Conservation (phyloP, 1,140 invertebrate genomes). For the Holcopasites calliopsidis region DNA sequence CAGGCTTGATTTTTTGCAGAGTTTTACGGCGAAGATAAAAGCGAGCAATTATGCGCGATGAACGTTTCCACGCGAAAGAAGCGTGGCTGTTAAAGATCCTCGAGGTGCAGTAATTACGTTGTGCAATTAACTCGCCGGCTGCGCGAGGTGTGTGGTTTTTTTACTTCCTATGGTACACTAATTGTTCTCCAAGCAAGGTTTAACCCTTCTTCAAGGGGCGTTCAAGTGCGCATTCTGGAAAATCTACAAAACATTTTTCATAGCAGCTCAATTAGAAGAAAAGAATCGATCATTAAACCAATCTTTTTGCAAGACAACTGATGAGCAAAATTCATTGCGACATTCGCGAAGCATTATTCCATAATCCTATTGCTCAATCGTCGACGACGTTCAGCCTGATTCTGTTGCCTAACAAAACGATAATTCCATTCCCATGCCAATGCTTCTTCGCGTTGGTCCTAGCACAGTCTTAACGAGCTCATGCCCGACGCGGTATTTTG, state of each 20-base stretch:
- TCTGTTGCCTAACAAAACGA: too few relatives aligned
- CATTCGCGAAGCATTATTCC: neutral
- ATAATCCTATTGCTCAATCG: too few relatives aligned
- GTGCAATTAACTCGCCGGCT: conserved; percentile 26
- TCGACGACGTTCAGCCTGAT: too few relatives aligned
- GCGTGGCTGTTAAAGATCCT: neutral
- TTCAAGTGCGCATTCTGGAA: neutral
- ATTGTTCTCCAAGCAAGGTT: neutral
- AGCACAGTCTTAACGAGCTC: neutral
- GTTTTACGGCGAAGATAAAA: neutral
- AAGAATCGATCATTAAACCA: too few relatives aligned
- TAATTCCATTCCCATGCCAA: too few relatives aligned
- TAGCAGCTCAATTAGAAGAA: too few relatives aligned
- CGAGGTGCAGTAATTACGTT: conserved; percentile 19
- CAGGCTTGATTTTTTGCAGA: too few relatives aligned
- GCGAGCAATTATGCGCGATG: neutral
- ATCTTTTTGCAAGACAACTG: too few relatives aligned
- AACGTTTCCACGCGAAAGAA: neutral
- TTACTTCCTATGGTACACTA: neutral
- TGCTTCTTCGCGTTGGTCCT: neutral
- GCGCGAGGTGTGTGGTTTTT: neutral
- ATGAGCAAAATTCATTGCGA: neutral
- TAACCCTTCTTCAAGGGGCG: neutral
- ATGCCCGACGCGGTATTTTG: conserved; percentile 2
- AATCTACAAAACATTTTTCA: neutral